Base-by-base conservation (phyloP, 2,113 vertebrate species). In the Enhydra lutris region DNA sequence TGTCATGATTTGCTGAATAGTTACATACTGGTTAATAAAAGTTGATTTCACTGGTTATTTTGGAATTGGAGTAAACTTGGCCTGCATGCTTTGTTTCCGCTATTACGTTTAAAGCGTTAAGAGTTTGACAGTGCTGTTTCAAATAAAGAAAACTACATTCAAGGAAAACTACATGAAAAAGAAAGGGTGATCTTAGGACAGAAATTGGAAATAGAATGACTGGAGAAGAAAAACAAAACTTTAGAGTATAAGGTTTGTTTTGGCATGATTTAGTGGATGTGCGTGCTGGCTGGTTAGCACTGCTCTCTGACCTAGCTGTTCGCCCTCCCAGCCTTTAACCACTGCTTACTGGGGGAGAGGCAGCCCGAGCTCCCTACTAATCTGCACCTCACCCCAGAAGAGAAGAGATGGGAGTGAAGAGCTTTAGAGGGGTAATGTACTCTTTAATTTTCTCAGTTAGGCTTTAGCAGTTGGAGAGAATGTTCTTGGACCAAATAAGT, bases 181-280 rank as follows among this genome's bases (percentile, higher is more conserved):
- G 99, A 99, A 78, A 99, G 98, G 98, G 71, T 98, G 65, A 99
- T 99, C 59, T 85, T 98, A 5, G 99, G 96, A 82, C 99, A 99
- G 98, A 99, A 98, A 89, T 61, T 89, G 0, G 99, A 99, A 97
- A 95, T 99, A 11, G 99, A 99, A 59, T 99, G 99, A 0, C 98
- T 99, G 96, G 99, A 99, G 96, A 99, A 99, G 98, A 99, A 99
- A 97, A 98, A 98, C 20, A 99, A 99, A 97, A 99, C 99, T 93
- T 98, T 99, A 97, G 99, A 99, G 84, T 99, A 99, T 95, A 99
- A 99, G 99, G 99, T 99, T 34, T 34, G 99, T 99, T 31, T 34
- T 42, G 14, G 26, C 7, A 6, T 55, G 65, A 59, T 39, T 1
- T 0, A 34, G 24, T 4, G 14, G n/a, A 17, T 29, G 1, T 42